A percentile compares a stretch with the other conserved stretches of the same genome.
Conservation (phyloP, 1,140 invertebrate genomes). For the Thaumatotibia leucotreta region DNA sequence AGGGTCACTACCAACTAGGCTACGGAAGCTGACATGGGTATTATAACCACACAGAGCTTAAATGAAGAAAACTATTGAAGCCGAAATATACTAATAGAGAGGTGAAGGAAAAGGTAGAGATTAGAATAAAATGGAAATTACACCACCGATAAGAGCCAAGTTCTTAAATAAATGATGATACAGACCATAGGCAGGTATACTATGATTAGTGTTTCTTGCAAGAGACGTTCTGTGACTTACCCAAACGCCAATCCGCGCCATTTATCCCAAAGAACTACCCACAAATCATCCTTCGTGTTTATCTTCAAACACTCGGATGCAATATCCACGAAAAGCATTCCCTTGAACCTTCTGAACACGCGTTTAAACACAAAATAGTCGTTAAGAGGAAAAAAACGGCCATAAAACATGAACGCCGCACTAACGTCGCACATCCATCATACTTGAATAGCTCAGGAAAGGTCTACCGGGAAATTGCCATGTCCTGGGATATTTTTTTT, state of each 20-base stretch:
- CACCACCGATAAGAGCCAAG: too few species aligned
- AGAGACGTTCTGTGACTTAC: background rate
- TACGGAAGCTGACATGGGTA: too few species aligned
- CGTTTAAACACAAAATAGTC: background rate
- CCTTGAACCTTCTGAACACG: background rate
- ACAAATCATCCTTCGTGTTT: background rate
- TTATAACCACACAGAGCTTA: too few species aligned
- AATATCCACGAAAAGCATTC: background rate
- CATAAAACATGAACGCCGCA: background rate
- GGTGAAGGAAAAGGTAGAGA: too few species aligned
- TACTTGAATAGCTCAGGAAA: background rate
- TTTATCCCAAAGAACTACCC: background rate
- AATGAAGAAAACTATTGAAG: too few species aligned
- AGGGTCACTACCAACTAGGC: too few species aligned
- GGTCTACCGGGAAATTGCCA: background rate
- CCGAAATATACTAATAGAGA: too few species aligned
- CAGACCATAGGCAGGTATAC: too few species aligned
- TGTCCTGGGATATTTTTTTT: background rate
- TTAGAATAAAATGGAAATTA: too few species aligned
- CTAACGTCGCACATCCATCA: background rate
- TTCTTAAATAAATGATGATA: too few species aligned
- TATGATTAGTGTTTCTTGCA: too few species aligned
- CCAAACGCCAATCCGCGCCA: background rate
- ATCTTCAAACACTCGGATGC: background rate
- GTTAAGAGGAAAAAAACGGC: background rate